These are phyloP conservation scores for Sorex fumeus DNA, from an alignment of 2,113 vertebrate species.

Conservation along the genomic window DNA sequence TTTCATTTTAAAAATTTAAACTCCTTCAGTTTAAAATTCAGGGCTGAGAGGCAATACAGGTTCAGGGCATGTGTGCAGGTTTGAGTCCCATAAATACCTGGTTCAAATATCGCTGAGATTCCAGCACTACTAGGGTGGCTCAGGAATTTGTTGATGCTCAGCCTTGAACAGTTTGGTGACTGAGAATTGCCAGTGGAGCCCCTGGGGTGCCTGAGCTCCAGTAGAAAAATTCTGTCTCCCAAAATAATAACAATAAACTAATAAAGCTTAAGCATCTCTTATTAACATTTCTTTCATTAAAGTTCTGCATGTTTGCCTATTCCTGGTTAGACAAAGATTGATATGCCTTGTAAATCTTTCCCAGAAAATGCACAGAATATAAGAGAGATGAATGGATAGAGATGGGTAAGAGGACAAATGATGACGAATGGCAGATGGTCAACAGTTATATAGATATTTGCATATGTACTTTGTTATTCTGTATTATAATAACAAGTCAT, in stretches of 20 bases:
- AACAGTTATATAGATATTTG: neutral
- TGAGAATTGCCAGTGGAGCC: too few species aligned
- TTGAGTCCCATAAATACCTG: too few species aligned
- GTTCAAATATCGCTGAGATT: too few species aligned
- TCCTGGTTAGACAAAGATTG: neutral
- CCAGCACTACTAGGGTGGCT: too few species aligned
- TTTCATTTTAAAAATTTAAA: neutral
- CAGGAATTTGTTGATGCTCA: too few species aligned
- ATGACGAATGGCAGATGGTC: neutral
- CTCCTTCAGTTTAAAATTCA: neutral
- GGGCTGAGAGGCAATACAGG: too few species aligned
- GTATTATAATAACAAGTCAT: neutral
- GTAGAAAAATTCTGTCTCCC: too few species aligned
- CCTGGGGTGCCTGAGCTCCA: too few species aligned
- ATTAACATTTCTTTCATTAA: neutral
- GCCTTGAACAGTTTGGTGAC: too few species aligned
- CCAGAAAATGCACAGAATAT: slow-evolving; percentile 18
- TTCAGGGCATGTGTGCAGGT: too few species aligned
- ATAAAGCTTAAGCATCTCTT: too few species aligned
- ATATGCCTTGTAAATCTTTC: neutral
- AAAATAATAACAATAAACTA: too few species aligned
- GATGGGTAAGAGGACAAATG: neutral
- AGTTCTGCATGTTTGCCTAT: neutral
- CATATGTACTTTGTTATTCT: neutral
- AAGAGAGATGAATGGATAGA: neutral